These are phyloP conservation scores for Venturia canescens DNA, from an alignment of 1,140 invertebrate species.

Conservation along the genomic window DNA sequence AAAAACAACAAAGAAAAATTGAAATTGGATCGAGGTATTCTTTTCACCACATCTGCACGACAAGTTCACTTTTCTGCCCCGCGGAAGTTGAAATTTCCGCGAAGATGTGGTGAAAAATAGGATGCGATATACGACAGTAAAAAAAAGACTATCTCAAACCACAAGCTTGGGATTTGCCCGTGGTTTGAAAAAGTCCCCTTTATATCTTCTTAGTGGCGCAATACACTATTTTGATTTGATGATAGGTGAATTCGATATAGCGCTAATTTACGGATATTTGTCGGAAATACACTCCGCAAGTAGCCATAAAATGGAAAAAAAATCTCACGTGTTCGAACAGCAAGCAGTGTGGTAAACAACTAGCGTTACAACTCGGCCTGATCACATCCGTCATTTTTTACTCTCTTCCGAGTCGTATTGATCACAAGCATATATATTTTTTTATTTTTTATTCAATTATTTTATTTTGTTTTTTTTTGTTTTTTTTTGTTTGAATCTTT, in stretches of 20 bases:
- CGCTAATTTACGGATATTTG: neutral
- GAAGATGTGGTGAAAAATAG: too few relatives aligned
- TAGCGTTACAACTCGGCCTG: neutral
- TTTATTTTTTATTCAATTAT: slow-evolving; percentile 52
- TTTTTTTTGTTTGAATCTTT: slow-evolving; percentile 20
- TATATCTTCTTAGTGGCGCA: too few relatives aligned
- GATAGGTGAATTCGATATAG: too few relatives aligned
- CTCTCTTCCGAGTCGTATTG: neutral
- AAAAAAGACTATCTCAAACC: too few relatives aligned
- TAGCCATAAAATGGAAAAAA: neutral
- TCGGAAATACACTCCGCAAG: neutral
- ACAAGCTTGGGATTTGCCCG: too few relatives aligned
- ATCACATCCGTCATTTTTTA: neutral
- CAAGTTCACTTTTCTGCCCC: too few relatives aligned
- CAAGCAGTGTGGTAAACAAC: slow-evolving; percentile 16
- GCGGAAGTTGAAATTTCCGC: too few relatives aligned
- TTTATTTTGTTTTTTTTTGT: slow-evolving; percentile 37
- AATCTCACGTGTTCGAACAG: slow-evolving; percentile 9
- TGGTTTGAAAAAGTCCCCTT: too few relatives aligned
- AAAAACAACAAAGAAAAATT: neutral
- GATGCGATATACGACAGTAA: too few relatives aligned
- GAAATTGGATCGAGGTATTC: too few relatives aligned
- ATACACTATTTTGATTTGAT: too few relatives aligned
- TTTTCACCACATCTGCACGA: too few relatives aligned
- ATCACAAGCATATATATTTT: slow-evolving; percentile 51